phyloP scores from a whole-genome alignment of 2,113 vertebrate species.

The Gadus chalcogrammus region DNA sequence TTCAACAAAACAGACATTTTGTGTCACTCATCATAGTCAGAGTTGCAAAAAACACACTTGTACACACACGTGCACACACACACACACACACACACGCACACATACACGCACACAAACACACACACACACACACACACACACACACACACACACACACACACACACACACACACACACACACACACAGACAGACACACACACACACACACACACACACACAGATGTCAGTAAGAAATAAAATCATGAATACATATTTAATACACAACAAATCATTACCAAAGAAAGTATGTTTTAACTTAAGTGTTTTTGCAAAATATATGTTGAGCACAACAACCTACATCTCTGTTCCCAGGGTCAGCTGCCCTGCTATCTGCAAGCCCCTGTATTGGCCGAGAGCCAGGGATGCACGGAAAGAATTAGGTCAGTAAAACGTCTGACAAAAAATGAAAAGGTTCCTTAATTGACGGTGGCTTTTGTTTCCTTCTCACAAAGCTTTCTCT shows the following conservation, averaged over 20 bases:
- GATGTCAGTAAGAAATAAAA: not conserved
- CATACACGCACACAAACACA: not conserved
- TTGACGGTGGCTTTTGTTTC: constrained; percentile 56
- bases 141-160: constrained; percentile 10
- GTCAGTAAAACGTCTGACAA: constrained; percentile 8
- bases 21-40: constrained; percentile 3
- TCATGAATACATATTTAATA: not conserved
- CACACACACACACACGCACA: not conserved
- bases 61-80: constrained; percentile 4
- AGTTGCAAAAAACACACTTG: not conserved
- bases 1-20: not conserved
- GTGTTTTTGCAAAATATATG: not conserved
- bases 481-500: constrained; percentile 53
- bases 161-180: too few relatives aligned
- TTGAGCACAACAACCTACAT: too few relatives aligned
- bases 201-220: constrained; percentile 17
- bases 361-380: not conserved
- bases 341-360: too few relatives aligned
- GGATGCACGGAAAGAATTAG: constrained; percentile 5
- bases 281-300: too few relatives aligned
- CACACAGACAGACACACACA: not conserved
- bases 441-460: constrained; percentile 32
- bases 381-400: constrained; percentile 24
- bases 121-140: constrained; percentile 5
- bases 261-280: too few relatives aligned